Evolutionary conservation across 2,113 vertebrate genomes (phyloP).

Genomic region (Lipophrys pholis): DNA sequence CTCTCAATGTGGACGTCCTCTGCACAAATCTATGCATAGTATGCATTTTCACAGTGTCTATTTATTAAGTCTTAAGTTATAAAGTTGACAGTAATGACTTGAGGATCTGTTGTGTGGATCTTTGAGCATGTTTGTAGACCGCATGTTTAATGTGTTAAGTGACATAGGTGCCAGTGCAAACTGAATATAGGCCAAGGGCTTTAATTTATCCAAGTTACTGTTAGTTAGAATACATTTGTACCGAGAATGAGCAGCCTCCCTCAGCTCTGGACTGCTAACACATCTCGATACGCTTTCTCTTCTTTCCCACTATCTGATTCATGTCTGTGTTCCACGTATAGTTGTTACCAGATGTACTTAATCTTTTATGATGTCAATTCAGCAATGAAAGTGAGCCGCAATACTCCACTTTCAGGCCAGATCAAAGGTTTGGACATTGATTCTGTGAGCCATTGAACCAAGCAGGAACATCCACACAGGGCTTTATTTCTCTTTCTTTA

Average conservation of each 20-base stretch:
- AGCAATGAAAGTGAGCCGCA: background rate
- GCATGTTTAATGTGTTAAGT: slow-evolving; percentile 62
- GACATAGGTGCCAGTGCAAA: slow-evolving; percentile 36
- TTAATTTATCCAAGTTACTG: slow-evolving; percentile 39
- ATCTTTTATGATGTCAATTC: slow-evolving; percentile 29
- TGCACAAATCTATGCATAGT: slow-evolving; percentile 66
- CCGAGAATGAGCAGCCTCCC: background rate
- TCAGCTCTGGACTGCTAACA: slow-evolving; percentile 7
- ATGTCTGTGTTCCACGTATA: background rate
- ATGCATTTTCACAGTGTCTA: slow-evolving; percentile 51
- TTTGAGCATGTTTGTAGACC: slow-evolving; percentile 52
- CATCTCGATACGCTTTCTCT: background rate
- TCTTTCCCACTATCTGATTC: slow-evolving; percentile 5
- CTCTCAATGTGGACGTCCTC: slow-evolving; percentile 50
- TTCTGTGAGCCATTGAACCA: slow-evolving; percentile 52
- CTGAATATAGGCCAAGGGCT: slow-evolving; percentile 11
- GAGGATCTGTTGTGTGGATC: slow-evolving; percentile 21
- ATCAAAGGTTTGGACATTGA: slow-evolving; percentile 4
- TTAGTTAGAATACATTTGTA: slow-evolving; percentile 1
- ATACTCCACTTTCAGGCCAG: background rate
- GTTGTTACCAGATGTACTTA: slow-evolving; percentile 7
- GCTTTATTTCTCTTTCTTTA: slow-evolving; percentile 11
- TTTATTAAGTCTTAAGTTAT: slow-evolving; percentile 64
- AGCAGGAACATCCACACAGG: slow-evolving; percentile 30
- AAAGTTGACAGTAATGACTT: slow-evolving; percentile 32